Base-by-base conservation (phyloP, 1,140 invertebrate genomes). In the Aphis craccivora region DNA sequence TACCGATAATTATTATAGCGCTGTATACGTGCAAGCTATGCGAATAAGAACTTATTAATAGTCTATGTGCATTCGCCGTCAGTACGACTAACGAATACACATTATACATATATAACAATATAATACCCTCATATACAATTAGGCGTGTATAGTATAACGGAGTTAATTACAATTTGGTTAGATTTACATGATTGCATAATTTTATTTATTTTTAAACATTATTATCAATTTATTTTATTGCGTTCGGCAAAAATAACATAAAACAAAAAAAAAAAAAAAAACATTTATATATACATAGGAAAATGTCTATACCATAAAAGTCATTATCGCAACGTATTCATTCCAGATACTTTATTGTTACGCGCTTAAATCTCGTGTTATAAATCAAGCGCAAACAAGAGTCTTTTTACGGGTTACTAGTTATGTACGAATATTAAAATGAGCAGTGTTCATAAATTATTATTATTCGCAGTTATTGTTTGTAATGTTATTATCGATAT, bases 11-110 rank as follows among this genome's bases (percentile, higher is more conserved):
- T 76, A 76, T 35, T n/a, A 76, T 76, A n/a, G 60, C n/a, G 30
- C n/a, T n/a, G 30, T n/a, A 76, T 76, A 76, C 60, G 60, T 76
- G 30, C n/a, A 18, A 76, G 60, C 30, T 76, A n/a, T 76, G 60
- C 14, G 60, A n/a, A 76, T 76, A 76, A 35, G 60, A n/a, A 76
- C 60, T 76, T 76, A 76, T 76, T 76, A 76, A 76, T 76, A 76
- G 60, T 76, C 60, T 76, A 76, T 76, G 14, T 23, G 60, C 60
- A 76, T 76, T 76, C n/a, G n/a, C 60, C 60, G 30, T 18, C 81
- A 40, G 37, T 83, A 40, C 81, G 22, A 83, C n/a, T 83, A 83
- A 83, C 35, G 22, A 83, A 83, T 40, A n/a, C 30, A 14, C 60
- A 40, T 23, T 83, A 83, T 20, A 83, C n/a, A 76, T 30, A 30